phyloP scores from a whole-genome alignment of 2,888 invertebrate genomes.

The Copidosoma aretas region DNA sequence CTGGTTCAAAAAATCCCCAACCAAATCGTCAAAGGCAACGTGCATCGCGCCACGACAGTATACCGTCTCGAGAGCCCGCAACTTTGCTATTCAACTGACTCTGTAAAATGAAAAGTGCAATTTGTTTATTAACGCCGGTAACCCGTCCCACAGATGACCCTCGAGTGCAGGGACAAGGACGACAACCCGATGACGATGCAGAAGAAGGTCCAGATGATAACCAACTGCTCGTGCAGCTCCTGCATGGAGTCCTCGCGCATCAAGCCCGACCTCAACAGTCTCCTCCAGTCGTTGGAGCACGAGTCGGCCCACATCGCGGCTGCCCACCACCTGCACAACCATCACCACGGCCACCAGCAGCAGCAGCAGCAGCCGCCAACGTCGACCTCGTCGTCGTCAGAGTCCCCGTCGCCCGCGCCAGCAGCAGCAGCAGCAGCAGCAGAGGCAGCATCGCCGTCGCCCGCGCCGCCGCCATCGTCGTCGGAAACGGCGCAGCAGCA shows the following conservation, averaged over 20 bases:
- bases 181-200: conserved; percentile 65
- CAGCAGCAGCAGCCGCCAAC: conserved; percentile 56
- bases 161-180: conserved; percentile 67
- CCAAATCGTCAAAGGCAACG: too few species aligned
- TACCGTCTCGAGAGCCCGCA: too few species aligned
- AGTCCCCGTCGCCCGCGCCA: not conserved
- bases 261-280: conserved; percentile 57
- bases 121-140: too few species aligned
- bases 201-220: conserved; percentile 71
- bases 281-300: conserved; percentile 52
- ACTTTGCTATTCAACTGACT: too few species aligned
- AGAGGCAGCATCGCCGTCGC: not conserved
- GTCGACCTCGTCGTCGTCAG: not conserved
- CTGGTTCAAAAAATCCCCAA: too few species aligned
- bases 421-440: not conserved
- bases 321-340: conserved; percentile 4
- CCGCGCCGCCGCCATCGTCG: not conserved
- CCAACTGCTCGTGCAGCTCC: conserved; percentile 71
- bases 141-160: conserved; percentile 66
- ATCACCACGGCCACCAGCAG: conserved; percentile 24
- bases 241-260: conserved; percentile 65
- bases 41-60: too few species aligned
- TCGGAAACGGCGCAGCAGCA: not conserved
- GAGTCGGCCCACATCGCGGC: conserved; percentile 15
- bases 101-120: too few species aligned